Percentiles rank a stretch among this genome's conserved stretches.
These are phyloP conservation scores for Lepidothrix coronata DNA, from an alignment of 2,113 vertebrate species.

Conservation along the genomic window DNA sequence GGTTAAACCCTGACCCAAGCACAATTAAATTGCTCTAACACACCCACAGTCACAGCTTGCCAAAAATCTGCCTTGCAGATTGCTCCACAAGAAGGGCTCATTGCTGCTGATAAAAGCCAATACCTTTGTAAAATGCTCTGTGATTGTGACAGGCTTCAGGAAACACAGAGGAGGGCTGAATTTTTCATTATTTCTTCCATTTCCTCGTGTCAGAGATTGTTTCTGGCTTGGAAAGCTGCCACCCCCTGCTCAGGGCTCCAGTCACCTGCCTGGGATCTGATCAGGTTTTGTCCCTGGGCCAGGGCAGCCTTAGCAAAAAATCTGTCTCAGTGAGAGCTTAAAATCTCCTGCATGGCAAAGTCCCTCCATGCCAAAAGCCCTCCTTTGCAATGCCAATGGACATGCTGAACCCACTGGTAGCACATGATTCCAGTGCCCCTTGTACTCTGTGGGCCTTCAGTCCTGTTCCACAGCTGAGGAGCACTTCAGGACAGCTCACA, in stretches of 20 bases:
- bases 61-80: not conserved
- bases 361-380: not conserved
- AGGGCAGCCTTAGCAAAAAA: not conserved
- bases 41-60: not conserved
- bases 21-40: not conserved
- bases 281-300: not conserved
- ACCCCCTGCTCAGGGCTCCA: not conserved
- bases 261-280: not conserved
- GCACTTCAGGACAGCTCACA: not conserved
- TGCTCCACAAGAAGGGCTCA: not conserved
- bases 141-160: not conserved
- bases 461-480: not conserved
- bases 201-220: not conserved
- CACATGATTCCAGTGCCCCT: not conserved
- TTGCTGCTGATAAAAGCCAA: not conserved
- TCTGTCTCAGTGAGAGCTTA: not conserved
- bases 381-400: not conserved
- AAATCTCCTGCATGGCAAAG: not conserved
- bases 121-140: not conserved
- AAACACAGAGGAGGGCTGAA: not conserved
- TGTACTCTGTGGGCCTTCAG: not conserved
- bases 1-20: not conserved
- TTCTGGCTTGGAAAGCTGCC: slow-evolving; percentile 7
- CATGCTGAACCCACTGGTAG: not conserved
- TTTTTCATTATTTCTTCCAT: not conserved